Evolutionary conservation across 2,797 vertebrate genomes (phyloP), one percentile per base, ranked within the genome.

Genomic region (Hypotaenidia philippensis): DNA sequence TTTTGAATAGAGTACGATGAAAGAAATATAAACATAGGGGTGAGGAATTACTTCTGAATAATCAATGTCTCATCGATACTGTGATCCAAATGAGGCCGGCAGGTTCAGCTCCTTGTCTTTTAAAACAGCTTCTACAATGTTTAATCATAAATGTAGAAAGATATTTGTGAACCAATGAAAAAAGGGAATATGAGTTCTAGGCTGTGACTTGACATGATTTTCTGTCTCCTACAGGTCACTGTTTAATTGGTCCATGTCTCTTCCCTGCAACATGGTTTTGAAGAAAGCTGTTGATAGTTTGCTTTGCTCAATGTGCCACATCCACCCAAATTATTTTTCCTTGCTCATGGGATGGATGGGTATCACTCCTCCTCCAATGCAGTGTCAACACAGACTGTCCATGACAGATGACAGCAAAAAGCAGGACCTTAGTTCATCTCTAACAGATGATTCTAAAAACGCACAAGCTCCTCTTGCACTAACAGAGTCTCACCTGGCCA

Each of bases 321-420:
- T 99, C 94, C 99, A 99, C 94, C 99, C 99, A n/a, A 99, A 98
- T 96, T 99, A 99, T 95, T 99, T 99, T 98, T 99, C 99, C 31
- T 98, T 99, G 61, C 99, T 99, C 36, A 99, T 99, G 99, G 99
- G 99, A 81, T 99, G 99, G 99, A 99, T 99, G 99, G 99, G 99
- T 49, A 99, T 99, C 40, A 98, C 98, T 18, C 98, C 99, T 11
- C 97, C 97, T 50, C 99, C 99, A 57, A 93, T 98, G 32, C 98
- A 98, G 90, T 98, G 98, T 90, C 99, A 99, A 84, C 98, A 98
- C 66, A 99, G 99, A 87, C 98, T 99, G 25, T 98, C 99, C 59
- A 99, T 99, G 98, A 99, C 99, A 0, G 99, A 99, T 72, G 99
- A 99, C 56, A 99, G 99, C 92, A 99, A 99, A 97, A 99, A 99